These are phyloP conservation scores for Poeciliopsis presidionis DNA, from an alignment of 2,797 vertebrate species.

Conservation along the genomic window DNA sequence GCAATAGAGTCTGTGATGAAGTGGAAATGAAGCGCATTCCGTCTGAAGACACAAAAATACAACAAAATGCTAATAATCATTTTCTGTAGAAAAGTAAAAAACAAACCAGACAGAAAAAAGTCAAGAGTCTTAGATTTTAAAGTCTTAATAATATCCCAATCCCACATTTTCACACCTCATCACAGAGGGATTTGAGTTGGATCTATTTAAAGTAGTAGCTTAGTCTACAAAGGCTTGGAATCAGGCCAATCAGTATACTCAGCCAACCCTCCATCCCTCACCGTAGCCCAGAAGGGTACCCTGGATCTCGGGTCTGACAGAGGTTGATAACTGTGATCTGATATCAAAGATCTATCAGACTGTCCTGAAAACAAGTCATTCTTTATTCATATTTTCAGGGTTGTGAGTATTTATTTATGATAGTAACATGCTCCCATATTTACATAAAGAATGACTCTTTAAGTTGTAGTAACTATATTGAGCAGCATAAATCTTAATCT, in stretches of 20 bases:
- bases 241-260: no score
- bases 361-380: no score
- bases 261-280: no score
- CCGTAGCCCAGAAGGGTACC: no score
- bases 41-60: slow-evolving; percentile 75
- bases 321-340: no score
- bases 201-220: no score
- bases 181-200: no score
- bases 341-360: no score
- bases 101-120: background rate
- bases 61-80: background rate
- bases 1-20: slow-evolving; percentile 97
- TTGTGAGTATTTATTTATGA: background rate
- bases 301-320: no score
- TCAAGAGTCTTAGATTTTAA: background rate
- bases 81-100: background rate
- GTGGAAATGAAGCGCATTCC: slow-evolving; percentile 98
- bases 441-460: background rate
- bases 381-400: no score
- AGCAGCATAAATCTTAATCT: background rate
- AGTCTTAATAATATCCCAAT: background rate
- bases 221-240: no score
- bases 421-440: background rate
- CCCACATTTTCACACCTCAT: no score
- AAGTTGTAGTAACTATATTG: background rate